Evolutionary conservation across 2,888 invertebrate genomes (phyloP).

Genomic region (Nemotelus pantherinus): DNA sequence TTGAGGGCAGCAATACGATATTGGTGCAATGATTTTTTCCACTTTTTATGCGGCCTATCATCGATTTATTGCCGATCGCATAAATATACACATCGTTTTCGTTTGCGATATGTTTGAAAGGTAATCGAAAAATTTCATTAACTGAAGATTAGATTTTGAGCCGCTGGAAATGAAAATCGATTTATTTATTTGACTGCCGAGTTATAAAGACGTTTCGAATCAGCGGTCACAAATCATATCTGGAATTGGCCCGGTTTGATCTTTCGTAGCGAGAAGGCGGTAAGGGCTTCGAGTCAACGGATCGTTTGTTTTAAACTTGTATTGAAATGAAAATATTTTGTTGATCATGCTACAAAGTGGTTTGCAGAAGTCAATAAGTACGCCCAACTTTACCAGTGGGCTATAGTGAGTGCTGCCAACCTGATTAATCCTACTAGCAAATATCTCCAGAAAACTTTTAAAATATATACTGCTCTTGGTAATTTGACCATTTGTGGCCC

Average conservation of each 20-base stretch:
- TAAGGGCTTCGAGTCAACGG: background rate
- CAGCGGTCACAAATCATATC: conserved; percentile 45
- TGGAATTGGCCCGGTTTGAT: conserved; percentile 40
- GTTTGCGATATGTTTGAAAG: conserved; percentile 33
- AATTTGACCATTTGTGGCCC: no score
- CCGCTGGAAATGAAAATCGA: conserved; percentile 51
- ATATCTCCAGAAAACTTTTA: no score
- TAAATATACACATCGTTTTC: conserved; percentile 30
- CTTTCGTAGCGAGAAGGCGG: background rate
- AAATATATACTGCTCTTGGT: no score
- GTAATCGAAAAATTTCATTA: conserved; percentile 51
- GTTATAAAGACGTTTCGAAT: conserved; percentile 50
- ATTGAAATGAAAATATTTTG: conserved; percentile 6
- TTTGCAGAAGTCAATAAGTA: conserved; percentile 49
- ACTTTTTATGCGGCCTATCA: conserved; percentile 18
- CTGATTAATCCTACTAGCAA: no score
- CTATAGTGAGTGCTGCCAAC: background rate
- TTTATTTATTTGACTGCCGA: conserved; percentile 48
- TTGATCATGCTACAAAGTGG: conserved; percentile 42
- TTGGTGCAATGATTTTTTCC: conserved; percentile 12
- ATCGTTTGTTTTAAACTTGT: background rate
- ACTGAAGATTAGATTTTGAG: conserved; percentile 50
- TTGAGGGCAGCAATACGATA: conserved; percentile 26
- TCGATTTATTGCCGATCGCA: conserved; percentile 33
- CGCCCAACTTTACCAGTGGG: conserved; percentile 45